Conservation (phyloP, 2,797 vertebrate genomes). For the Vultur gryphus region DNA sequence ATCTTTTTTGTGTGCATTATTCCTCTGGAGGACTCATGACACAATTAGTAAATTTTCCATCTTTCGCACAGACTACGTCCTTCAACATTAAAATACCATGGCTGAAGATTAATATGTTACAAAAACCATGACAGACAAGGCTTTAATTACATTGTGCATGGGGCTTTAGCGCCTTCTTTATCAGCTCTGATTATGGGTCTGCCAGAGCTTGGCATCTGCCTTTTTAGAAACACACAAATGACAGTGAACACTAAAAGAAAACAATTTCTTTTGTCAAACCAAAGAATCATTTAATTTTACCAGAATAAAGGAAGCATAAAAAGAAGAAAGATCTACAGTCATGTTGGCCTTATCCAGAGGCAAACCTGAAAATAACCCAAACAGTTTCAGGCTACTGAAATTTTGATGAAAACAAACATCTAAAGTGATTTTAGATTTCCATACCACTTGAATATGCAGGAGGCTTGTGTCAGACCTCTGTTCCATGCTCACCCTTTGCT, state of each 20-base stretch:
- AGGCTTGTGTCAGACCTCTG: not conserved
- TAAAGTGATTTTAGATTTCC: not conserved
- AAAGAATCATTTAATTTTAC: not conserved
- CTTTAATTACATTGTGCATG: not conserved
- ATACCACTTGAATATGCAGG: not conserved
- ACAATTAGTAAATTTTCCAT: not conserved
- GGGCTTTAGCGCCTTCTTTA: not conserved
- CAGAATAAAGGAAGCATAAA: not conserved
- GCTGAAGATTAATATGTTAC: not conserved
- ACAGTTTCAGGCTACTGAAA: not conserved
- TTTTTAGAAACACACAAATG: not conserved
- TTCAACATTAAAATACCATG: not conserved
- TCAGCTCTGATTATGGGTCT: not conserved
- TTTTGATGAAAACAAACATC: not conserved
- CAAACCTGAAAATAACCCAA: not conserved
- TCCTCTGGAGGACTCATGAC: not conserved
- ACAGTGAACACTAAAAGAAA: not conserved
- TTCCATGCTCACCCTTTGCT: not conserved
- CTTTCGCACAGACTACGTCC: rapidly evolving
- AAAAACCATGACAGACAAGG: not conserved
- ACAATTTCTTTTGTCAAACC: not conserved
- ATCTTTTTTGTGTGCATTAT: not conserved
- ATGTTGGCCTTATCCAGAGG: not conserved
- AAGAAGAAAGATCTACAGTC: not conserved
- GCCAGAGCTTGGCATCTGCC: not conserved